Base-by-base conservation (phyloP, 2,888 invertebrate genomes). In the Spisula solida region DNA sequence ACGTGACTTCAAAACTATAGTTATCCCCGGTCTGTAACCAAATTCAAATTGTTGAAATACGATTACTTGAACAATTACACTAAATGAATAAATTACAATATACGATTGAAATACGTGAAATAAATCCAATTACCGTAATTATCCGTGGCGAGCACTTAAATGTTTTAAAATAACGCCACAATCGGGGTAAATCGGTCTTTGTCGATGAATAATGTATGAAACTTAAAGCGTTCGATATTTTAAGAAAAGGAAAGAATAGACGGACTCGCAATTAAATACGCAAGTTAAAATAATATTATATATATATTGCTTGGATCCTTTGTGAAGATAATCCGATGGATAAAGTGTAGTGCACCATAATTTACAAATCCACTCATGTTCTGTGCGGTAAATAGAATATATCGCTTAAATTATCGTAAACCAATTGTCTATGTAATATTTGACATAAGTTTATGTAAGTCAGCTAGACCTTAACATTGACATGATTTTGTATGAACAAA, bases 41-140 rank as follows among this genome's bases (percentile, higher is more conserved):
- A 75, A 16, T 1, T 75, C 31, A 34, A 75, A 16, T 16, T 75
- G 75, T 75, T 34, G 25, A 75, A 75, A 75, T 34, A 31, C 31
- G 31, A 75, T 75, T 34, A 34, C 16, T 14, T 34, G 75, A 75
- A 75, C 75, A 75, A 75, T 31, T 25, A 4, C 1, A 34, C 31
- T 34, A 34, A 75, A 75, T 75, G 34, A 75, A 75, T 75, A 75
- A 75, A 75, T 66, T 75, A 75, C 34, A 31, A 75, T 75, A 14
- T 8, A 18, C 31, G 34, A 31, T 18, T 75, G 18, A 75, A 75
- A 31, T 75, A 34, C 34, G 75, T 16, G 29, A 34, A 75, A 31
- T 75, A 14, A 75, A 25, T 75, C 34, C 31, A 31, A 75, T 75
- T 75, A 75, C 12, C 10, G 75, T 34, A 34, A 34, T 75, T 31